These are phyloP conservation scores for Megaceryle alcyon DNA, from an alignment of 2,797 vertebrate genomes.

Conservation along the genomic window DNA sequence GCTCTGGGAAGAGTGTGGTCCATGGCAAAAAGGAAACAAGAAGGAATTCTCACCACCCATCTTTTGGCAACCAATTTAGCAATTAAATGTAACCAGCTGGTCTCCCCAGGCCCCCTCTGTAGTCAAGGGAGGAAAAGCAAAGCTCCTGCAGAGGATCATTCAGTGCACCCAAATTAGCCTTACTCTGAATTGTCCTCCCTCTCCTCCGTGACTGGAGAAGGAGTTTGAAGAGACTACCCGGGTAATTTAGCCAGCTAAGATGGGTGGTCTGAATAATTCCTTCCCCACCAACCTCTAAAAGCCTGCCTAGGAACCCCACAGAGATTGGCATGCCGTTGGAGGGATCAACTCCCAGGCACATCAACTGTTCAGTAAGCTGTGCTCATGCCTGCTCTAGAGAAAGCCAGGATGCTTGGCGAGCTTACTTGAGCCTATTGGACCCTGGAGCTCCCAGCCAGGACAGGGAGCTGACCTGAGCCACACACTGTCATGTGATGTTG, in stretches of 20 bases:
- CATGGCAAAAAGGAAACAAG: neutral
- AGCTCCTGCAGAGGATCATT: constrained; percentile 64
- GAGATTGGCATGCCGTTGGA: neutral
- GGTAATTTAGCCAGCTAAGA: constrained; percentile 60
- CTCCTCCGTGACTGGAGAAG: constrained; percentile 57
- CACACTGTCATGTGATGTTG: rapidly evolving
- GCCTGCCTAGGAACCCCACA: constrained; percentile 54
- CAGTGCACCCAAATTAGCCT: constrained; percentile 61
- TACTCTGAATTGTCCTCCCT: constrained; percentile 60
- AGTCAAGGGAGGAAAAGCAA: constrained; percentile 58
- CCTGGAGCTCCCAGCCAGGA: neutral
- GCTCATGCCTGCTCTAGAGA: neutral
- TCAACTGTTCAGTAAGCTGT: neutral
- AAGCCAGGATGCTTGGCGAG: neutral
- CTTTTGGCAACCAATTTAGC: constrained; percentile 66
- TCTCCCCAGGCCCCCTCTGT: constrained; percentile 62
- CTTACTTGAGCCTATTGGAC: neutral
- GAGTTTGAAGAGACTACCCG: constrained; percentile 38
- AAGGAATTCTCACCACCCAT: constrained; percentile 65
- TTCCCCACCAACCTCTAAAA: constrained; percentile 32
- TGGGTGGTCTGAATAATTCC: constrained; percentile 68
- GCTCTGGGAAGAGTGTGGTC: neutral
- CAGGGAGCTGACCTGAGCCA: neutral
- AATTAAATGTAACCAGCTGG: constrained; percentile 71
- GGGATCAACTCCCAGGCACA: neutral